Evolutionary conservation across 2,113 vertebrate genomes (phyloP), one percentile per base, ranked within the genome.

Genomic region (Phocoena sinus): DNA sequence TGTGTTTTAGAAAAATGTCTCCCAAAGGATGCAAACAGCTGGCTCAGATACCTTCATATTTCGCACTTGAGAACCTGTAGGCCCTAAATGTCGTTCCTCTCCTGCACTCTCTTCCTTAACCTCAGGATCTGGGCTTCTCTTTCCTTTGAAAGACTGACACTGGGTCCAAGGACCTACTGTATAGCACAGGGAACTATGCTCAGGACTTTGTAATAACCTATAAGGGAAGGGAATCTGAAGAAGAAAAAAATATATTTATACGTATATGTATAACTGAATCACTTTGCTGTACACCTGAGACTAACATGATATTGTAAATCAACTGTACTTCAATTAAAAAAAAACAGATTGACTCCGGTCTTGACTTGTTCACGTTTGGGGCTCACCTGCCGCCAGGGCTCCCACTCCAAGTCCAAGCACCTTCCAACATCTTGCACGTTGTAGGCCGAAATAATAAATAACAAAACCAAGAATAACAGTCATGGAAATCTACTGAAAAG

Each of bases 361-460:
- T 14, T 15, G 50, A 31, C 26, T 33, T 26, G 1, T 3, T 36
- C 12, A 0, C 2, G 5, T 12, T 6, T 38, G 33, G 8, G 5
- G 26, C 12, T 5, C 21, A 31, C 14, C 25, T 7, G 4, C 25
- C 26, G 4, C 14, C 44, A 21, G 1, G 5, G 36, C 26, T 6
- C 10, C 33, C 60, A 6, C 8, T 23, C 25, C 9, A n/a, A 6
- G 65, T n/a, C 67, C 80, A 65, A 44, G 65, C 3, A 1, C 2
- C 14, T 7, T 3, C 89, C 44, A 21, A 11, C 1, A 14, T 1
- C 33, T 13, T 5, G 6, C 5, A 12, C 0, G 0, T 0, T 11
- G 12, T 5, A 17, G 20, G 67, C 21, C 41, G 68, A 13, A 26
- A 8, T 2, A 20, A 4, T 23, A 6, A 79, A 79, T 2, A 17